A percentile compares a stretch with the other conserved stretches of the same genome.
phyloP scores from a whole-genome alignment of 2,113 vertebrate genomes.

The Gadus macrocephalus region DNA sequence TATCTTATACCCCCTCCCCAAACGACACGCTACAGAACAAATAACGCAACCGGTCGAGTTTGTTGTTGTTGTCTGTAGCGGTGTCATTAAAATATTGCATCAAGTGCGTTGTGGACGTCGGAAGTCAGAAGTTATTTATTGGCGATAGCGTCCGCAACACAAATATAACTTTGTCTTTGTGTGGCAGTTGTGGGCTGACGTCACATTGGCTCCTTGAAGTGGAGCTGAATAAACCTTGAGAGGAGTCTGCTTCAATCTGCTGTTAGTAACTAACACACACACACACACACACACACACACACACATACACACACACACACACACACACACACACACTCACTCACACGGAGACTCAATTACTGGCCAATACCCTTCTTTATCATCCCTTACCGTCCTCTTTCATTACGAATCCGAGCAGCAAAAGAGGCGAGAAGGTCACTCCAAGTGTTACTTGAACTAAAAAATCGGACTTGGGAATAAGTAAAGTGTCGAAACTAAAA shows the following conservation, averaged over 20 bases:
- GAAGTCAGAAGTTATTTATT: slow-evolving; percentile 39
- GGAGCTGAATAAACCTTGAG: slow-evolving; percentile 88
- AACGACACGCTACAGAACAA: not conserved
- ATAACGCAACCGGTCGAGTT: too few species aligned
- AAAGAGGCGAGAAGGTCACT: slow-evolving; percentile 58
- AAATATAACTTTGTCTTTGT: slow-evolving; percentile 81
- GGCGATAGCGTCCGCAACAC: slow-evolving; percentile 36
- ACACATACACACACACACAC: slow-evolving; percentile 26
- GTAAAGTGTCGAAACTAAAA: slow-evolving; percentile 72
- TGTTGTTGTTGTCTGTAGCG: too few species aligned
- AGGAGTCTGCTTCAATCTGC: slow-evolving; percentile 86
- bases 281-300: slow-evolving; percentile 34
- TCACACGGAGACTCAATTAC: slow-evolving; percentile 70
- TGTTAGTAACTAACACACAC: slow-evolving; percentile 77
- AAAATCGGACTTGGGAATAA: slow-evolving; percentile 67
- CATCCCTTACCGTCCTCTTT: slow-evolving; percentile 74
- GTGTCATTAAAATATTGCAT: slow-evolving; percentile 44
- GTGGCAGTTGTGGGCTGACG: slow-evolving; percentile 84
- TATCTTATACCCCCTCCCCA: not conserved
- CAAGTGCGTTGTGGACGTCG: slow-evolving; percentile 33
- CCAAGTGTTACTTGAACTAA: slow-evolving; percentile 57
- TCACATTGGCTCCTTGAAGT: slow-evolving; percentile 92
- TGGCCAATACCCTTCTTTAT: slow-evolving; percentile 79
- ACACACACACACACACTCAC: slow-evolving; percentile 38
- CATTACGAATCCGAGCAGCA: slow-evolving; percentile 68